Percentiles rank a stretch among this genome's conserved stretches.
phyloP scores from a whole-genome alignment of 2,888 invertebrate species.

The Pollenia labialis region DNA sequence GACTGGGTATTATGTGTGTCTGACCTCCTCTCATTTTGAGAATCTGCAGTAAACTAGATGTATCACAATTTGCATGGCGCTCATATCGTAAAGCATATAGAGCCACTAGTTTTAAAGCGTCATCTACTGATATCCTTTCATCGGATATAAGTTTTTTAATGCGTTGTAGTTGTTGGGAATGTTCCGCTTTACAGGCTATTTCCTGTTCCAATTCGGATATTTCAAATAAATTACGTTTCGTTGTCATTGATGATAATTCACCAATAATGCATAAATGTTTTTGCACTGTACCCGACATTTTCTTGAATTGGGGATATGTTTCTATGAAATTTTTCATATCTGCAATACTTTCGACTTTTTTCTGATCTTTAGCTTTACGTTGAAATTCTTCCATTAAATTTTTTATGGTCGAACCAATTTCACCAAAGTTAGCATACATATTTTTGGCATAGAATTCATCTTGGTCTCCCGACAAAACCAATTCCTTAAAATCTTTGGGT shows the following conservation, averaged over 20 bases:
- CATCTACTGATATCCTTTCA: conserved; percentile 89
- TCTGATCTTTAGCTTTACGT: conserved; percentile 96
- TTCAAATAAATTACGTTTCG: conserved; percentile 91
- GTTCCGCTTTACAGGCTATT: conserved; percentile 94
- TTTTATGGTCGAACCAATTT: conserved; percentile 98
- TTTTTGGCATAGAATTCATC: conserved; percentile 99
- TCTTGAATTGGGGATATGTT: conserved; percentile 98
- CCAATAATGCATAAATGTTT: conserved; percentile 99
- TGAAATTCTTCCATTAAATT: conserved; percentile 99
- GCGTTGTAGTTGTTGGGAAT: conserved; percentile 91
- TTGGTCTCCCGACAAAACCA: conserved; percentile 96
- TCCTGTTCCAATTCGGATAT: conserved; percentile 97
- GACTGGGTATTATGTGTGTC: conserved; percentile 87
- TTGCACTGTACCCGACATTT: conserved; percentile 97
- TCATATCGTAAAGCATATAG: conserved; percentile 97
- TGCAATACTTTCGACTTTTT: conserved; percentile 98
- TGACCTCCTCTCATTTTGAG: conserved; percentile 89
- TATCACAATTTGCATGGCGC: conserved; percentile 93
- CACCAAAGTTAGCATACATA: conserved; percentile 98
- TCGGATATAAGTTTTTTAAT: conserved; percentile 91
- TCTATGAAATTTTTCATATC: conserved; percentile 99
- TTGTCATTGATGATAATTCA: conserved; percentile 94
- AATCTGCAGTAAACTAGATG: conserved; percentile 89
- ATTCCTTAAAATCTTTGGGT: conserved; percentile 94
- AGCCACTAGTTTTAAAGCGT: conserved; percentile 94